Evolutionary conservation across 2,113 vertebrate species (phyloP).

Genomic region (Anser brachyrhynchus): DNA sequence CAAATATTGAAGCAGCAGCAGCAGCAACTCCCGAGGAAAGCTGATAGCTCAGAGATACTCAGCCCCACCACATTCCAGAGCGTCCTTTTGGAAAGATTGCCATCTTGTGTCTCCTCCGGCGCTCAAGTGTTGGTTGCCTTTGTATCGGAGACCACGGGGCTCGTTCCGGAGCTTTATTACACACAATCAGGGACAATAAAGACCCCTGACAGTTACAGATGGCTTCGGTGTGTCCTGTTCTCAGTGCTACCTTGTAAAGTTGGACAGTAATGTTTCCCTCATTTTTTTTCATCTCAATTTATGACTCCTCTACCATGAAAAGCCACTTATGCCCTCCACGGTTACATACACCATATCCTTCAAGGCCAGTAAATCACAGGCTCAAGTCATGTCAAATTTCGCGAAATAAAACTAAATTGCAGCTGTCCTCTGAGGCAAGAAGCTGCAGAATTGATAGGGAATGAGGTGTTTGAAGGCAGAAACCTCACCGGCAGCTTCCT

Average conservation of each 20-base stretch:
- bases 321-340: slow-evolving; percentile 9
- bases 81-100: slow-evolving; percentile 50
- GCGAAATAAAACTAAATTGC: slow-evolving; percentile 56
- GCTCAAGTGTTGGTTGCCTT: background rate
- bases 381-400: slow-evolving; percentile 44
- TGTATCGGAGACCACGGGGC: background rate
- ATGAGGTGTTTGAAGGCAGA: background rate
- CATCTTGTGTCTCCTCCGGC: slow-evolving; percentile 45
- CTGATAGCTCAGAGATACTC: background rate
- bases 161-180: background rate
- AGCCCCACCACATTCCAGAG: fast-evolving
- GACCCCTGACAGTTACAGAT: slow-evolving; percentile 42
- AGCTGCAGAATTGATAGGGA: slow-evolving; percentile 11
- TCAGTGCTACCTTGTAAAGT: slow-evolving; percentile 43
- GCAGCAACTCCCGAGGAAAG: background rate
- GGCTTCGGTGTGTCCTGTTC: background rate
- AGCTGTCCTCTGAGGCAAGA: background rate
- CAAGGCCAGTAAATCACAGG: slow-evolving; percentile 56
- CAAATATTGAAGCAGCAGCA: background rate
- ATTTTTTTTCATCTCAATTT: slow-evolving; percentile 58
- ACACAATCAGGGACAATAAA: slow-evolving; percentile 45
- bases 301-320: slow-evolving; percentile 37
- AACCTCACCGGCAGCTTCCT: background rate
- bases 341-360: slow-evolving; percentile 16
- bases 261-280: slow-evolving; percentile 15